Evolutionary conservation across 2,888 invertebrate species (phyloP), one percentile per base, ranked within the genome.

Genomic region (Acrobasis suavella): DNA sequence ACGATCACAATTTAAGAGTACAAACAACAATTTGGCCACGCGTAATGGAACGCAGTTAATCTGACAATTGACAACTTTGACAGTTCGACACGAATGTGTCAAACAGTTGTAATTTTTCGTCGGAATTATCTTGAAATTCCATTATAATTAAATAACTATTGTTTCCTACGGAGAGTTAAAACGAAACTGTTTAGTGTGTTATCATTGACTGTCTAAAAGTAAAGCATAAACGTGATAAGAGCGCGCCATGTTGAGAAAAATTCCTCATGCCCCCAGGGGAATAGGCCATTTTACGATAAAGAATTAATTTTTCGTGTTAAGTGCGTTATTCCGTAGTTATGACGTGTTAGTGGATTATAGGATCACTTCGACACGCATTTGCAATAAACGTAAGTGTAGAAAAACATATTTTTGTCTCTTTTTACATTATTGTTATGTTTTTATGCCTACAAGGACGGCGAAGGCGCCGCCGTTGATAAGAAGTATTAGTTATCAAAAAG

Each of bases 261-360:
- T 12, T 42, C 59, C 50, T 63, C 60, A 60, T 65, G 66, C 70
- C 71, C 68, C 64, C 52, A 59, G 71, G 70, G 67, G 66, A 62
- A 59, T 63, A 60, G 62, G 64, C 69, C 70, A 74, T 72, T 70
- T 70, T 73, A 71, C 62, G 67, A 64, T 64, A 59, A 63, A 64
- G 46, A 55, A 15, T 64, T 62, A 64, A 65, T 39, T 62, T 62
- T 65, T 58, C 62, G 56, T 62, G 64, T 58, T 55, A 37, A 52
- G 14, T 64, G 63, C 62, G 58, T 65, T 65, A 65, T 67, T 61
- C 63, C 66, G 70, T 63, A 66, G 63, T 54, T 60, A 69, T 72
- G 72, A 72, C 72, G 72, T 69, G 68, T 67, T 60, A 64, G 63
- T 65, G 68, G 59, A 61, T 58, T 58, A 52, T 17, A 60, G 61